Base-by-base conservation (phyloP, 2,113 vertebrate genomes). In the Myrmecophaga tridactyla region DNA sequence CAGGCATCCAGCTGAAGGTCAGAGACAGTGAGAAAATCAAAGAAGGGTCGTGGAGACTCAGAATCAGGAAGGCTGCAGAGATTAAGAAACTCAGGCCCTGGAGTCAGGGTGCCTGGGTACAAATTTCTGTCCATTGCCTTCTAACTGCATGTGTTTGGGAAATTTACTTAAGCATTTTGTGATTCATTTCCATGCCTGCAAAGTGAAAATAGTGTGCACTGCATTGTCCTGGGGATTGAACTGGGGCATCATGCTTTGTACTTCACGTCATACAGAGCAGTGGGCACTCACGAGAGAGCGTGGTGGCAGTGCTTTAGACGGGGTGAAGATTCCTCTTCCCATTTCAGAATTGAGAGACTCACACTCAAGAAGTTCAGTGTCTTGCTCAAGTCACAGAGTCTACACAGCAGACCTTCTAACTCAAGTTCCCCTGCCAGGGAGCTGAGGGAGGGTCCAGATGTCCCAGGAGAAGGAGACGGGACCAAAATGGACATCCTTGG, bases 251-350 rank as follows among this genome's bases (percentile, higher is more conserved):
- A 36, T 6, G 27, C 46, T 7, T 58, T 41, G 51, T 31, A 12
- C 7, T 12, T 11, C 12, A 7, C 1, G 0, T 3, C 1, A 0
- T 4, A 29, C 2, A 0, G 0, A 3, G 10, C 4, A n/a, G 23
- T 2, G 31, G 41, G 62, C 46, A 3, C 43, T 62, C 0, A 4
- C n/a, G 25, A 48, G 29, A 46, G 6, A 0, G 6, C 27, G 36
- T 31, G 29, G 31, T 18, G 63, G 18, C 7, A 9, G 4, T 1
- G 18, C 11, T 67, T 12, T 72, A 23, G 53, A 34, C 7, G 36
- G 29, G 29, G 36, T 89, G 69, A 67, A 34, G 48, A 43, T 27
- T 82, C 91, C 73, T 78, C 77, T 63, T 36, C 27, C n/a, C 43
- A 36, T 78, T 78, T 88, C 36, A 48, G 34, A 41, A 46, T 31